Evolutionary conservation across 2,888 invertebrate genomes (phyloP).

Genomic region (Pomacea canaliculata): DNA sequence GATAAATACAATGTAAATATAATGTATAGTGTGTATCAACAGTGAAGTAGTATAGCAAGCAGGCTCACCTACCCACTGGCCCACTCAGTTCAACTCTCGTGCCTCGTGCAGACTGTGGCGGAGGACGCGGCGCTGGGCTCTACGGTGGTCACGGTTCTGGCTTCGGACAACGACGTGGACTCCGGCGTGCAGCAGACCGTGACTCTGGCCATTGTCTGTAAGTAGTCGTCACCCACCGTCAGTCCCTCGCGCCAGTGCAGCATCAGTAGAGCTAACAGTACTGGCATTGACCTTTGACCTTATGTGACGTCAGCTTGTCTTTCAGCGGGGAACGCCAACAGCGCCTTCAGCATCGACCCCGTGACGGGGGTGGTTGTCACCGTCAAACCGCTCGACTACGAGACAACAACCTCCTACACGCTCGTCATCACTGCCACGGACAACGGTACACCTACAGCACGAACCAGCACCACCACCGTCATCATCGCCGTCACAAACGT

Average conservation of each 20-base stretch:
- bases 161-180: constrained; percentile 51
- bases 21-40: no score
- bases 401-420: constrained; percentile 36
- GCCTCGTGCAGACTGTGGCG: constrained; percentile 10
- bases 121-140: constrained; percentile 43
- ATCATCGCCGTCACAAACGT: constrained; percentile 48
- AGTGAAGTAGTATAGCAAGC: no score
- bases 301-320: no score
- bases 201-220: constrained; percentile 40
- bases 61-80: no score
- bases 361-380: constrained; percentile 31
- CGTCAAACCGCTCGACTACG: constrained; percentile 31
- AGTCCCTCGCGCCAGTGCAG: no score
- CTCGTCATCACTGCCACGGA: constrained; percentile 39
- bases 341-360: constrained; percentile 31
- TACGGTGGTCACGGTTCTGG: constrained; percentile 39
- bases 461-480: constrained; percentile 41
- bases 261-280: no score
- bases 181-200: constrained; percentile 38
- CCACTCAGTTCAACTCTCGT: neutral
- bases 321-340: constrained; percentile 4
- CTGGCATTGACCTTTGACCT: no score
- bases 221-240: neutral
- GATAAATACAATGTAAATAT: no score
- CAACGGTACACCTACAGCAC: constrained; percentile 35